Conservation (phyloP, 2,113 vertebrate genomes). For the Ovis aries region ARS-UI_Ramb_v3.0 NC_056065.1:24919001-24919500, state of each 20-base stretch:
- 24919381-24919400: background rate
- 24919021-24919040: background rate
- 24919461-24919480: background rate
- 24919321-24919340: background rate
- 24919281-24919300: background rate
- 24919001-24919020: background rate
- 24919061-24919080: too few species aligned
- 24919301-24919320: background rate
- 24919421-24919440: background rate
- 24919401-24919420: background rate
- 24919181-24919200: background rate
- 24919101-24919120: background rate
- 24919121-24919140: background rate
- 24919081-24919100: rapidly evolving
- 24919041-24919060: background rate
- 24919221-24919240: background rate
- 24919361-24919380: background rate
- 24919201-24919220: background rate
- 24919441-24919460: background rate
- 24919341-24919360: background rate
- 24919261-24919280: background rate
- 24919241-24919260: background rate
- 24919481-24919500: background rate
- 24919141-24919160: background rate
- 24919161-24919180: background rate